phyloP scores from a whole-genome alignment of 2,888 invertebrate species.

The Achlya flavicornis region DNA sequence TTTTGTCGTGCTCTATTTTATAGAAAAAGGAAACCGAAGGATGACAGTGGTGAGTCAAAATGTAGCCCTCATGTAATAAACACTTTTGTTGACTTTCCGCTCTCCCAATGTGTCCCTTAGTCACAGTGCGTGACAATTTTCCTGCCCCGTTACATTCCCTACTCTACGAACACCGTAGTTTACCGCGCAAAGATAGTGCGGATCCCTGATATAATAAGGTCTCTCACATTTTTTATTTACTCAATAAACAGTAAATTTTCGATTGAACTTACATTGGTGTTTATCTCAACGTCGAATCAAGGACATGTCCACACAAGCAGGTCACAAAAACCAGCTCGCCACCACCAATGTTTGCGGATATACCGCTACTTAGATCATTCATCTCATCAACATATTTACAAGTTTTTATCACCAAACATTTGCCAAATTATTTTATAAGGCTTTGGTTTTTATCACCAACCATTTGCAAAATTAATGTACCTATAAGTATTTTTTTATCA shows the following conservation, averaged over 20 bases:
- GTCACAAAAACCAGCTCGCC: conserved; percentile 50
- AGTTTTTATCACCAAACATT: conserved; percentile 23
- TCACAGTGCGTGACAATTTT: too few species aligned
- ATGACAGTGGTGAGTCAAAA: too few species aligned
- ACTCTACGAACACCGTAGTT: background rate
- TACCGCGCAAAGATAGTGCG: background rate
- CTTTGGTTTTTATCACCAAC: conserved; percentile 22
- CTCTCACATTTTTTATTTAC: conserved; percentile 3
- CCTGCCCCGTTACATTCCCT: too few species aligned
- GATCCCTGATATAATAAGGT: background rate
- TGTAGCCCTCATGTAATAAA: too few species aligned
- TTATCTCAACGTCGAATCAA: conserved; percentile 44
- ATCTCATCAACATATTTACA: conserved; percentile 50
- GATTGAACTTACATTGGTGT: conserved; percentile 26
- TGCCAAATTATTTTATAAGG: conserved; percentile 5
- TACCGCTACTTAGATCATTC: conserved; percentile 67
- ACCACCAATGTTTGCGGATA: conserved; percentile 30
- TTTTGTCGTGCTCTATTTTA: too few species aligned
- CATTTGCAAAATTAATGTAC: conserved; percentile 9
- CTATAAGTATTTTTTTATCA: too few species aligned
- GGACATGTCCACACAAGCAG: conserved; percentile 49
- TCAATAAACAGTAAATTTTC: conserved; percentile 24
- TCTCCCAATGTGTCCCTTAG: too few species aligned
- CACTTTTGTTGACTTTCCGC: too few species aligned
- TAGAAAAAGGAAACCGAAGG: too few species aligned